Evolutionary conservation across 2,797 vertebrate species (phyloP), one percentile per base, ranked within the genome.

Genomic region (Brachyrhaphis roseni): DNA sequence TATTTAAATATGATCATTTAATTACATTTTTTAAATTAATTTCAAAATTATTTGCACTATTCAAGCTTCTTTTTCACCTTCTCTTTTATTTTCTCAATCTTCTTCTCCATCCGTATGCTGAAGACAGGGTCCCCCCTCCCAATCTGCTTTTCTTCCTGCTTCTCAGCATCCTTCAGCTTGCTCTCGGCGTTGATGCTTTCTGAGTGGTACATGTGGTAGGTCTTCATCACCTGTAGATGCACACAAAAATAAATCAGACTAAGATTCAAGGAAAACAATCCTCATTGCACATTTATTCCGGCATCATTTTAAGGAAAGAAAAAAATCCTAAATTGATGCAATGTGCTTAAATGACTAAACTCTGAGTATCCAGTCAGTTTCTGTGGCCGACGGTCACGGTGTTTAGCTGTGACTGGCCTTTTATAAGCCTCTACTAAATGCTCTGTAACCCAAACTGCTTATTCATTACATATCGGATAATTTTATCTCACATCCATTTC

Each of bases 41-140:
- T 20, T 43, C 72, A 20, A 64, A 73, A 47, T 41, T 23, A 41
- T 23, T 64, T 6, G 18, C 6, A 8, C 0, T 11, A 13, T 46
- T 49, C 1, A 36, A 4, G 49, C 2, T 16, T 49, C 12, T 1
- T 0, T 62, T 72, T 75, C 87, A 95, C 98, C 96, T 99, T 99
- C 95, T 99, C 98, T 90, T 98, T 99, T 97, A 99, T 99, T 93
- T 99, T 99, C 94, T 99, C 98, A 0, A 99, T 99, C 95, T 99
- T 99, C 90, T 98, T 99, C 91, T 99, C 98, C 59, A 98, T 94
- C 34, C 98, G 95, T 82, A 99, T 97, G 79, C 96, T 97, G 93
- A 99, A 99, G 82, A 98, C 97, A 0, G 97, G 98, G 72, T 98
- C 98, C 1, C 94, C 96, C 20, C 97, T 94, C 43, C 98, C 95